These are phyloP conservation scores for Umimayanthus chanpuru DNA, from an alignment of 92 coral and sea anemone species.

Conservation along the genomic window DNA sequence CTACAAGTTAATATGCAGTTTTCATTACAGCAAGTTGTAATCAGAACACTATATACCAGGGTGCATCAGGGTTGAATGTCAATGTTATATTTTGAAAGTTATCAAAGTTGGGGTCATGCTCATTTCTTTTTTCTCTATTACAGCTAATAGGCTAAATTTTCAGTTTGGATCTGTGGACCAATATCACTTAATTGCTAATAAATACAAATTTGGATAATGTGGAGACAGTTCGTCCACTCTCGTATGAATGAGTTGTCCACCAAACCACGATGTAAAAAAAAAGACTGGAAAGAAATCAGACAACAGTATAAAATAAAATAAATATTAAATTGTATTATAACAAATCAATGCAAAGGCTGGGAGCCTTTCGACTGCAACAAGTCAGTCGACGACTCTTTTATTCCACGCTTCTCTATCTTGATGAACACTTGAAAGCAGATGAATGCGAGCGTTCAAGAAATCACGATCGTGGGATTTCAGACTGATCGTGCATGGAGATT, in stretches of 20 bases:
- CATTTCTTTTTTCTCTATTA: neutral
- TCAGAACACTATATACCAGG: neutral
- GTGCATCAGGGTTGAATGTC: neutral
- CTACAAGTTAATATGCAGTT: neutral
- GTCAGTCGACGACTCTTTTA: too few relatives aligned
- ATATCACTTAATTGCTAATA: neutral
- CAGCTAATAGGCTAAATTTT: neutral
- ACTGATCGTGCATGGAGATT: neutral
- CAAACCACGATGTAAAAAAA: neutral
- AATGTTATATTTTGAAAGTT: too few relatives aligned
- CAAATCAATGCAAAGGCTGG: too few relatives aligned
- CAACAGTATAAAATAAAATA: too few relatives aligned
- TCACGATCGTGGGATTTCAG: neutral
- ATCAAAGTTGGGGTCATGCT: too few relatives aligned
- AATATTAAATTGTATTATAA: too few relatives aligned
- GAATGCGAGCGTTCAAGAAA: neutral
- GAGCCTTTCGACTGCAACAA: too few relatives aligned
- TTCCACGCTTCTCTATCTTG: neutral
- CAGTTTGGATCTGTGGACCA: neutral
- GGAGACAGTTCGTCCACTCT: neutral
- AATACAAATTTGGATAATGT: neutral
- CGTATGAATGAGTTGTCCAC: neutral
- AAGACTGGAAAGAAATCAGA: conserved; percentile 7
- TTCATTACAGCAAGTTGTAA: neutral
- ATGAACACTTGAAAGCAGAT: neutral